Evolutionary conservation across 2,888 invertebrate species (phyloP).

Genomic region (Temnothorax ravouxi): DNA sequence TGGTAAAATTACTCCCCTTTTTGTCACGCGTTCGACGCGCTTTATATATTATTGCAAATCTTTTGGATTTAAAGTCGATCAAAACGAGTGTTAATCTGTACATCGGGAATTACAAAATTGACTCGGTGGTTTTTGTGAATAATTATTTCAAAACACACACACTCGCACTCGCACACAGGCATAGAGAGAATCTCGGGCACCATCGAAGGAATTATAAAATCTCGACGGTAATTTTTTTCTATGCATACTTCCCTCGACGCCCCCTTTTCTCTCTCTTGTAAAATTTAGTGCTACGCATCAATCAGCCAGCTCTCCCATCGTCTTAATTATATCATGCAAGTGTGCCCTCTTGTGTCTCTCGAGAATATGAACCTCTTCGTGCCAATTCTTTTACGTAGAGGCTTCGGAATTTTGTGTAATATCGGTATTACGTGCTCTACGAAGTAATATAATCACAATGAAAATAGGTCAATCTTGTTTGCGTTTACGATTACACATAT

Average conservation of each 20-base stretch:
- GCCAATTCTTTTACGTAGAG: conserved; percentile 12
- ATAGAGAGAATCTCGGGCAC: not conserved
- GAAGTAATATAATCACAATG: conserved; percentile 6
- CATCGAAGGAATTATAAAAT: not conserved
- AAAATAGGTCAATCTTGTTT: conserved; percentile 13
- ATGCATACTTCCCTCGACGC: not conserved
- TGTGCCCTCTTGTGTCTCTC: conserved; percentile 38
- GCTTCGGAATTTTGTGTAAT: not conserved
- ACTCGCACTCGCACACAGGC: too few relatives aligned
- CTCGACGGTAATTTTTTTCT: not conserved
- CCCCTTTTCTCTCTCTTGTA: not conserved
- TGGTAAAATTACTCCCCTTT: conserved; percentile 3
- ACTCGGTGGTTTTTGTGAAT: not conserved
- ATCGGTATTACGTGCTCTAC: not conserved
- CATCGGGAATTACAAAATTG: not conserved
- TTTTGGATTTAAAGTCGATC: not conserved
- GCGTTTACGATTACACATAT: not conserved
- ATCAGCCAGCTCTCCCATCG: not conserved
- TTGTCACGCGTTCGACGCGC: too few relatives aligned
- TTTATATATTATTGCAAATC: not conserved
- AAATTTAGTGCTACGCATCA: conserved; percentile 18
- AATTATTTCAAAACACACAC: not conserved
- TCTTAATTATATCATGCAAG: conserved; percentile 55
- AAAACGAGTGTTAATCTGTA: not conserved
- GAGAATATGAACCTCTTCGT: conserved; percentile 47